phyloP scores from a whole-genome alignment of 2,113 vertebrate species.

The Nematolebias whitei region DNA sequence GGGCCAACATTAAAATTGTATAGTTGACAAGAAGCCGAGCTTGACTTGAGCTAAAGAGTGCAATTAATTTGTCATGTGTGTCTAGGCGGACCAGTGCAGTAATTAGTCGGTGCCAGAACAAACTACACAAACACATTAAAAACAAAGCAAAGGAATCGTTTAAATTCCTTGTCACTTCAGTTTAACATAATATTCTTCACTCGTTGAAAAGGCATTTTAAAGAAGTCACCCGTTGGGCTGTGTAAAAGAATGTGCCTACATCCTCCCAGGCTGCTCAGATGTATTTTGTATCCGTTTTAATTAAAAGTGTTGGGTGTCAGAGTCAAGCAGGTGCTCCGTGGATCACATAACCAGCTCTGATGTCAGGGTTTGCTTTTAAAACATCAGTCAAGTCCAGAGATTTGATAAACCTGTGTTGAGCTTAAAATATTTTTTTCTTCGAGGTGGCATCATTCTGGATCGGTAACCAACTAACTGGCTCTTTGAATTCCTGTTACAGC shows the following conservation, averaged over 20 bases:
- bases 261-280: slow-evolving; percentile 24
- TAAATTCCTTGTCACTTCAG: background rate
- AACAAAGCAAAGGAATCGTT: background rate
- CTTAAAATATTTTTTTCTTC: background rate
- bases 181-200: slow-evolving; percentile 1
- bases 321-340: slow-evolving; percentile 23
- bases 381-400: slow-evolving; percentile 50
- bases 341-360: slow-evolving; percentile 68
- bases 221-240: too few relatives aligned
- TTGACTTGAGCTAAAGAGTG: slow-evolving; percentile 37
- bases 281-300: slow-evolving; percentile 70
- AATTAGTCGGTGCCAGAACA: slow-evolving; percentile 44
- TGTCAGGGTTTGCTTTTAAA: slow-evolving; percentile 55
- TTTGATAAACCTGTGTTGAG: slow-evolving; percentile 36
- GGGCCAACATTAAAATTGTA: slow-evolving; percentile 49
- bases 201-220: slow-evolving; percentile 1
- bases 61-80: slow-evolving; percentile 61
- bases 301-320: slow-evolving; percentile 68
- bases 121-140: background rate
- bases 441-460: background rate
- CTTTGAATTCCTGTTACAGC: too few relatives aligned
- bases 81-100: slow-evolving; percentile 26
- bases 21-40: slow-evolving; percentile 39
- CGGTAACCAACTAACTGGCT: too few relatives aligned
- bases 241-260: background rate